These are phyloP conservation scores for Nerophis ophidion DNA, from an alignment of 2,113 vertebrate species.

Conservation along the genomic window DNA sequence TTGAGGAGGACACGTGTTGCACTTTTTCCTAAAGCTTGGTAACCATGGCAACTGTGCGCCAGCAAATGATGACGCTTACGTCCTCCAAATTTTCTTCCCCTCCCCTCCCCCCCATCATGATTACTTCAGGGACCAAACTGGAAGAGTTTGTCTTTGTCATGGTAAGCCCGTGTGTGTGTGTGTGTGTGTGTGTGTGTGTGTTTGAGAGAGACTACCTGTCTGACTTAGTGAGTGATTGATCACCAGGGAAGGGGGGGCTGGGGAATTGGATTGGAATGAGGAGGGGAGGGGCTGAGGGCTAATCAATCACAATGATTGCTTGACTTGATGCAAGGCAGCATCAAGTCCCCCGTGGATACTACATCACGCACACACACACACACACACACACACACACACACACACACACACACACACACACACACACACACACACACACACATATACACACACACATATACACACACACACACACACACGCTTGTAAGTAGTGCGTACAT, in stretches of 20 bases:
- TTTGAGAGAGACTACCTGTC: constrained; percentile 53
- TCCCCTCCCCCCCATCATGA: background rate
- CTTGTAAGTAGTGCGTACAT: too few species aligned
- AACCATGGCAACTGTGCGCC: background rate
- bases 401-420: background rate
- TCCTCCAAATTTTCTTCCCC: background rate
- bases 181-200: constrained; percentile 2
- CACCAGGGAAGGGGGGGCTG: constrained; percentile 20
- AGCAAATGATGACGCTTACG: background rate
- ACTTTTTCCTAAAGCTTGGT: background rate
- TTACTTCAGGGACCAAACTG: constrained; percentile 11
- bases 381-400: background rate
- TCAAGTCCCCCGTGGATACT: constrained; percentile 39
- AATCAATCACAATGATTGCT: constrained; percentile 67
- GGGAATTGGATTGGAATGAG: constrained; percentile 49
- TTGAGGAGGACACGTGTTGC: too few species aligned
- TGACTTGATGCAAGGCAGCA: constrained; percentile 31
- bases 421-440: constrained; percentile 2
- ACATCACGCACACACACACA: constrained; percentile 18
- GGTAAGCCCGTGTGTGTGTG: background rate
- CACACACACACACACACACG: constrained; percentile 22
- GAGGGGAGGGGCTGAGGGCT: constrained; percentile 32
- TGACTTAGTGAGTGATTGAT: constrained; percentile 56
- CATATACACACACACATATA: constrained; percentile 17
- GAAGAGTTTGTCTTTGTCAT: constrained; percentile 10